Conservation (phyloP, 2,797 vertebrate species). For the Acestrorhynchus altus region DNA sequence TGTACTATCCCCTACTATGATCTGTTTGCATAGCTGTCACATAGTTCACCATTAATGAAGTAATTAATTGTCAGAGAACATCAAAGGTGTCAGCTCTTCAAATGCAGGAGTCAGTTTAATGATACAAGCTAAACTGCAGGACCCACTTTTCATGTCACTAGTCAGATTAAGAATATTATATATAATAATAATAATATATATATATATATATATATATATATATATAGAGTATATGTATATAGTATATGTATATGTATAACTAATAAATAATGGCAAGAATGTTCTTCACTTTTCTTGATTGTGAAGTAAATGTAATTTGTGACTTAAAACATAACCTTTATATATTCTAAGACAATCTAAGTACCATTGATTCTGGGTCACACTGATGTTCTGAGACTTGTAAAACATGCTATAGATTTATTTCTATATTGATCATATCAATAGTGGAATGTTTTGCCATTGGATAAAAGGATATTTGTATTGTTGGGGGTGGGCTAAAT, state of each 20-base stretch:
- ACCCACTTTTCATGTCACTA: conserved; percentile 75
- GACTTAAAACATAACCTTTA: not conserved
- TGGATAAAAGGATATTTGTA: too few relatives aligned
- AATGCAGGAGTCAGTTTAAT: conserved; percentile 81
- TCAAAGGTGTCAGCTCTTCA: conserved; percentile 73
- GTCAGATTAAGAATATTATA: conserved; percentile 72
- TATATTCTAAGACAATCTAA: too few relatives aligned
- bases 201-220: not conserved
- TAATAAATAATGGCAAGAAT: too few relatives aligned
- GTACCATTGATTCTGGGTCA: too few relatives aligned
- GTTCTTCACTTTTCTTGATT: too few relatives aligned
- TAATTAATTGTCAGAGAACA: conserved; percentile 78
- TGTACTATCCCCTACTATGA: conserved; percentile 67
- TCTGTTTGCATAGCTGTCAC: conserved; percentile 81
- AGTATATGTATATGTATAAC: too few relatives aligned
- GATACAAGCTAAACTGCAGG: conserved; percentile 79
- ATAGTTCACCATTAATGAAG: conserved; percentile 78
- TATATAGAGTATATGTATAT: not conserved
- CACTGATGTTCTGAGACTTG: too few relatives aligned
- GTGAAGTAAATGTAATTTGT: too few relatives aligned
- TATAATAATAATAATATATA: not conserved
- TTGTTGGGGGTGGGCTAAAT: too few relatives aligned
- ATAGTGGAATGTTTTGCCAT: too few relatives aligned
- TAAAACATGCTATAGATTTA: too few relatives aligned
- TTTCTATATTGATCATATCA: too few relatives aligned